Base-by-base conservation (phyloP, 92 coral and sea anemone species). In the Palythoa caribaeorum region DNA sequence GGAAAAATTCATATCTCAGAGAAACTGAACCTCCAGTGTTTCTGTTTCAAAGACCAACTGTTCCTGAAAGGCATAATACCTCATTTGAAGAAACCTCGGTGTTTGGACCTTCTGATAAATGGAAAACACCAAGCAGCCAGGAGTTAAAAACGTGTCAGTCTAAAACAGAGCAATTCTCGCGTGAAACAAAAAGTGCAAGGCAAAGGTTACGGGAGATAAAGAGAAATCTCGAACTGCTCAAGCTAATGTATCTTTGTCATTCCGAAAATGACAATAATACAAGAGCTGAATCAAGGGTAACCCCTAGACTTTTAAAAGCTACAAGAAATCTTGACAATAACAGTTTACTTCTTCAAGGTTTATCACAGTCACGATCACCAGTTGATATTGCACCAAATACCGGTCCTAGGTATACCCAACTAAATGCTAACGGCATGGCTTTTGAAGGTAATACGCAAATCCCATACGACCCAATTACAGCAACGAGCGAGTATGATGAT, bases 71-170 rank as follows among this genome's bases (percentile, higher is more conserved):
- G 17, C 76, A 48, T 54, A 14, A 81, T 21, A n/a, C 20, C 86
- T 66, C 66, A 60, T 17, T 47, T 48, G 76, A 63, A 68, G 86
- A 81, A 66, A 47, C 86, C 0, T 66, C 86, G 9, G 86, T 81
- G 76, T 81, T 81, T 66, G 76, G 52, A 71, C 60, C 55, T 5
- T 51, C 76, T 1, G 76, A 66, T 37, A 81, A 81, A 3, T 81
- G 86, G 86, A 81, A 19, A 14, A 81, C 86, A 65, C 86, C 86
- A 35, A 81, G 75, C 51, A 81, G 86, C 38, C 16, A 51, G 1
- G 86, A 81, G 35, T 48, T 81, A 44, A 52, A 66, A 63, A 81
- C 40, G 35, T 8, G 57, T 80, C 52, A 65, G 19, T 47, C 65
- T 65, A 20, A 19, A 14, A 39, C 44, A 20, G 74, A 40, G 19